Conservation (phyloP, 2,888 invertebrate species). For the Scaptodrosophila latifasciaeformis region DNA sequence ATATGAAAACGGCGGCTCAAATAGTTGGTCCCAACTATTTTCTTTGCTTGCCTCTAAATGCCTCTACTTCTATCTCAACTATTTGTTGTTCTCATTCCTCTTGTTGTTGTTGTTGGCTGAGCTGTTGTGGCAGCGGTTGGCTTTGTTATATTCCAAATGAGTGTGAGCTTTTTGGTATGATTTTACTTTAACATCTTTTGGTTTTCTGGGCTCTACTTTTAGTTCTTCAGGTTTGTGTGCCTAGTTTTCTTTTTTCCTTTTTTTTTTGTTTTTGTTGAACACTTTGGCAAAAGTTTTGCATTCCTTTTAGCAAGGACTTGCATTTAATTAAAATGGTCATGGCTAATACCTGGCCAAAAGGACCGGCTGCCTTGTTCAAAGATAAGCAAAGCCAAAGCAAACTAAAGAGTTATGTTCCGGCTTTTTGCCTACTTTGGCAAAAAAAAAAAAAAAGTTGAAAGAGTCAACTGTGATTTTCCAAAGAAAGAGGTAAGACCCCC, state of each 20-base stretch:
- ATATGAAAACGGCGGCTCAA: conserved; percentile 61
- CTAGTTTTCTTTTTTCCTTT: no score
- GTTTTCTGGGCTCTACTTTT: conserved; percentile 35
- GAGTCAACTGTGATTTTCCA: not conserved
- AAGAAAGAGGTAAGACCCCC: not conserved
- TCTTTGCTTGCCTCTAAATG: conserved; percentile 30
- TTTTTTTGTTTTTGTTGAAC: no score
- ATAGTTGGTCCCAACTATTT: conserved; percentile 57
- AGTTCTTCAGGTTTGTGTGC: conserved; percentile 34
- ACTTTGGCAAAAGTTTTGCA: conserved; percentile 36
- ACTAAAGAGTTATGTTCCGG: not conserved
- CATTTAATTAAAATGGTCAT: conserved; percentile 55
- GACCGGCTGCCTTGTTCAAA: conserved; percentile 7
- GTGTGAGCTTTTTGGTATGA: conserved; percentile 13
- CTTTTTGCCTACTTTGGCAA: not conserved
- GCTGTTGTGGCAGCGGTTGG: conserved; percentile 40
- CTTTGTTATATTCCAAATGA: conserved; percentile 36
- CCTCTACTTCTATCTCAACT: conserved; percentile 14
- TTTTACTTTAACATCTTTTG: conserved; percentile 41
- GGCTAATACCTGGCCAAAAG: conserved; percentile 29
- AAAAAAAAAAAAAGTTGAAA: not conserved
- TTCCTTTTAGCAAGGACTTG: conserved; percentile 16
- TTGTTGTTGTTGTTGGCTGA: conserved; percentile 15
- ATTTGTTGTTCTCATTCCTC: conserved; percentile 8
- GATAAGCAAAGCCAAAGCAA: not conserved